These are phyloP conservation scores for Drosophila pallidifrons DNA, from an alignment of 1,140 invertebrate genomes.

Conservation along the genomic window DNA sequence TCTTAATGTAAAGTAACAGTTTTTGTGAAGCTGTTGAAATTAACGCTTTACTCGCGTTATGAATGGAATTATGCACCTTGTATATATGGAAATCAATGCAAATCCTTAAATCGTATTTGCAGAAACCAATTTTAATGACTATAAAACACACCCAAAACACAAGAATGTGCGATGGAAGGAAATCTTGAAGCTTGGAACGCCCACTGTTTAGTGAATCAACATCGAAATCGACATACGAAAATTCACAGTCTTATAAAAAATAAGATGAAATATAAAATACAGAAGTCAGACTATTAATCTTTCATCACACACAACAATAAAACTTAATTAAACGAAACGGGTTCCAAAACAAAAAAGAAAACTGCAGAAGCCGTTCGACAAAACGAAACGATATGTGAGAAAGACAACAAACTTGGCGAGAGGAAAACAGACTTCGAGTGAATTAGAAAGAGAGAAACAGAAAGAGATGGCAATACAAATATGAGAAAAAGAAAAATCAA, in stretches of 20 bases:
- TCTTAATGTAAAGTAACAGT: too few relatives aligned
- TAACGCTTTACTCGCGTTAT: too few relatives aligned
- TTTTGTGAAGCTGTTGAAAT: too few relatives aligned
- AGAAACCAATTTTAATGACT: slow-evolving; percentile 17
- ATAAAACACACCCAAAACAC: slow-evolving; percentile 55
- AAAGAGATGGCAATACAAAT: slow-evolving; percentile 20
- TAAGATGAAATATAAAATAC: slow-evolving; percentile 65
- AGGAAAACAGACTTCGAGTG: slow-evolving; percentile 1
- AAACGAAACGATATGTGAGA: slow-evolving; percentile 34
- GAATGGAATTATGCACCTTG: too few relatives aligned
- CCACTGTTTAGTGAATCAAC: slow-evolving; percentile 68
- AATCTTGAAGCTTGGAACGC: slow-evolving; percentile 52
- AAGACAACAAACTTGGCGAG: slow-evolving; percentile 23
- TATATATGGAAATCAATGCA: slow-evolving; percentile 34
- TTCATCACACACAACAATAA: slow-evolving; percentile 78
- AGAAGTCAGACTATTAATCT: slow-evolving; percentile 81
- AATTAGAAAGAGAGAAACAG: background rate
- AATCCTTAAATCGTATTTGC: slow-evolving; percentile 47
- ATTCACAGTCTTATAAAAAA: slow-evolving; percentile 70
- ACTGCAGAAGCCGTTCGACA: slow-evolving; percentile 47
- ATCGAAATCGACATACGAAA: slow-evolving; percentile 49
- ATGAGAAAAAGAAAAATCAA: slow-evolving; percentile 67
- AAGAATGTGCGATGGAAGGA: slow-evolving; percentile 1
- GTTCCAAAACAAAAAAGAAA: slow-evolving; percentile 17
- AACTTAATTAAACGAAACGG: slow-evolving; percentile 76